Conservation (phyloP, 2,888 invertebrate species). For the Sesia apiformis region DNA sequence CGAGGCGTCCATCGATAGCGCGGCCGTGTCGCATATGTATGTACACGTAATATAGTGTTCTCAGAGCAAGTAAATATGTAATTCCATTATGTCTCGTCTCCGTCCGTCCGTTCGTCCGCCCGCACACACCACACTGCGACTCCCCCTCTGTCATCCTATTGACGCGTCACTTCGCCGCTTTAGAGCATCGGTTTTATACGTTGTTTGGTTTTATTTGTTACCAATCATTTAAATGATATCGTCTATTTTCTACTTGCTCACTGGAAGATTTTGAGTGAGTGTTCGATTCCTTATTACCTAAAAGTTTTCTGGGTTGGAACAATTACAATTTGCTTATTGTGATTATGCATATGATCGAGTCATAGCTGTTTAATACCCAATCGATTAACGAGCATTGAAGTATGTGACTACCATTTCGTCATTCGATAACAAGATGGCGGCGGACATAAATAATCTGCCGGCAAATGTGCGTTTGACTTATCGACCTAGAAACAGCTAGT, state of each 20-base stretch:
- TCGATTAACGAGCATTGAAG: slow-evolving; percentile 10
- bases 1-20: too few relatives aligned
- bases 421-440: slow-evolving; percentile 65
- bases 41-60: slow-evolving; percentile 42
- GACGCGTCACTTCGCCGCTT: slow-evolving; percentile 56
- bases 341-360: background rate
- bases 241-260: background rate
- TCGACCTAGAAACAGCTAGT: slow-evolving; percentile 39
- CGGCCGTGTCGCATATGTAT: slow-evolving; percentile 2
- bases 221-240: too few relatives aligned
- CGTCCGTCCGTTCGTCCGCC: slow-evolving; percentile 41
- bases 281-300: too few relatives aligned
- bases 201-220: slow-evolving; percentile 24
- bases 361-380: slow-evolving; percentile 10
- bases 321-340: too few relatives aligned
- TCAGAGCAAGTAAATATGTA: slow-evolving; percentile 59
- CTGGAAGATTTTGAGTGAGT: too few relatives aligned
- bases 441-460: slow-evolving; percentile 47
- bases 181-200: slow-evolving; percentile 53
- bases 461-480: slow-evolving; percentile 48
- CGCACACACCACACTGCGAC: slow-evolving; percentile 20
- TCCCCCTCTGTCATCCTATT: slow-evolving; percentile 46
- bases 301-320: too few relatives aligned
- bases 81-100: slow-evolving; percentile 68
- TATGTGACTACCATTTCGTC: slow-evolving; percentile 34